Evolutionary conservation across 2,888 invertebrate genomes (phyloP), one percentile per base, ranked within the genome.

Genomic region (Spodoptera picta): DNA sequence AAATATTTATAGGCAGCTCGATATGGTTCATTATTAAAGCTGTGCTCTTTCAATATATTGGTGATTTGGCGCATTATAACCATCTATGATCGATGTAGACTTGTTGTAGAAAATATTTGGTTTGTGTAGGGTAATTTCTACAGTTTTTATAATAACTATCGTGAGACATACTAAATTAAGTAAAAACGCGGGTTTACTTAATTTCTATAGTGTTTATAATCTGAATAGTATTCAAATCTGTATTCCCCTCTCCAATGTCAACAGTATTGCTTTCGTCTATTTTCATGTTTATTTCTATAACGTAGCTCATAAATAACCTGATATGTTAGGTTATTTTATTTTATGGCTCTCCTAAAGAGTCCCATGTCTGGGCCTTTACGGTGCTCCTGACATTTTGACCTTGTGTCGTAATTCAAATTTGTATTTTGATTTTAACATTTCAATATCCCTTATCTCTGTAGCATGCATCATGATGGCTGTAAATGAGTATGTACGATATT

Each of bases 181-280:
- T n/a, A n/a, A n/a, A n/a, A n/a, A n/a, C n/a, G n/a, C n/a, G n/a
- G n/a, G n/a, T n/a, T n/a, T n/a, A n/a, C n/a, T n/a, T 19, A 19
- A 19, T 19, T 19, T 19, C 19, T 19, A 19, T 19, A 19, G 36
- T 36, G 2, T 9, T 7, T 36, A 36, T 6, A 9, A 36, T 36
- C 36, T 36, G 36, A 48, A 14, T 41, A 31, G 52, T 31, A 44
- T 68, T 43, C 2, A 47, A 50, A 48, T 59, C 14, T 23, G 24
- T 55, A 49, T 67, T 47, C 41, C 9, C 56, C 19, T 60, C 42
- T 36, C 31, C 11, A 60, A 31, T 58, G 52, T 55, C 57, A 65
- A 65, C 54, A 68, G 70, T 75, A 77, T 76, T 64, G 49, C 73
- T 80, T 76, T 60, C 59, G 53, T 75, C 71, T 80, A 79, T 79